Percentiles rank a stretch among this genome's conserved stretches.
Conservation (phyloP, 2,888 invertebrate species). For the Sarcophaga caerulescens region DNA sequence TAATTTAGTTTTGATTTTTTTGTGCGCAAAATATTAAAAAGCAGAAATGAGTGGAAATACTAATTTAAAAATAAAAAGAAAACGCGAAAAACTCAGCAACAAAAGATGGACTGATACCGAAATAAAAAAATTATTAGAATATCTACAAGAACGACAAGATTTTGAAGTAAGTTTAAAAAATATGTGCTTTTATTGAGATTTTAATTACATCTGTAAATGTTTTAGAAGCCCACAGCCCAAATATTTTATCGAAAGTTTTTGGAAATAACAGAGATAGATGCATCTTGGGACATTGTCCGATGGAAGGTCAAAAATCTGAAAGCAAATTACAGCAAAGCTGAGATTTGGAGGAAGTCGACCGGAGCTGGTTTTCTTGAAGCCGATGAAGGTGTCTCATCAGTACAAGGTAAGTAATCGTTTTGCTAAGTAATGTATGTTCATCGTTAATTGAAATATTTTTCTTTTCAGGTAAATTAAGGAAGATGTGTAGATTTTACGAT, state of each 20-base stretch:
- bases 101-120: too few relatives aligned
- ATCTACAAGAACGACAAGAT: too few relatives aligned
- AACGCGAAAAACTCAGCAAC: too few relatives aligned
- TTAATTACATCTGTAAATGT: background rate
- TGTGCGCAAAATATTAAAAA: too few relatives aligned
- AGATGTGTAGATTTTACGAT: slow-evolving; percentile 17
- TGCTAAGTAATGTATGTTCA: background rate
- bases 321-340: too few relatives aligned
- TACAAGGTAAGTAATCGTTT: too few relatives aligned
- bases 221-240: slow-evolving; percentile 23
- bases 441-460: background rate
- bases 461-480: slow-evolving; percentile 24
- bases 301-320: slow-evolving; percentile 7
- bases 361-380: slow-evolving; percentile 16
- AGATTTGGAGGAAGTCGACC: background rate
- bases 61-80: too few relatives aligned
- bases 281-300: slow-evolving; percentile 12
- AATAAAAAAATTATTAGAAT: too few relatives aligned
- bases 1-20: too few relatives aligned
- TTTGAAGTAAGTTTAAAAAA: too few relatives aligned
- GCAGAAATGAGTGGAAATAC: too few relatives aligned
- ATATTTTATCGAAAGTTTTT: slow-evolving; percentile 29
- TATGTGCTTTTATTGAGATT: too few relatives aligned
- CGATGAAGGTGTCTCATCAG: background rate
- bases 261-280: background rate